Base-by-base conservation (phyloP, 2,888 invertebrate genomes). In the Synanthedon vespiformis region DNA sequence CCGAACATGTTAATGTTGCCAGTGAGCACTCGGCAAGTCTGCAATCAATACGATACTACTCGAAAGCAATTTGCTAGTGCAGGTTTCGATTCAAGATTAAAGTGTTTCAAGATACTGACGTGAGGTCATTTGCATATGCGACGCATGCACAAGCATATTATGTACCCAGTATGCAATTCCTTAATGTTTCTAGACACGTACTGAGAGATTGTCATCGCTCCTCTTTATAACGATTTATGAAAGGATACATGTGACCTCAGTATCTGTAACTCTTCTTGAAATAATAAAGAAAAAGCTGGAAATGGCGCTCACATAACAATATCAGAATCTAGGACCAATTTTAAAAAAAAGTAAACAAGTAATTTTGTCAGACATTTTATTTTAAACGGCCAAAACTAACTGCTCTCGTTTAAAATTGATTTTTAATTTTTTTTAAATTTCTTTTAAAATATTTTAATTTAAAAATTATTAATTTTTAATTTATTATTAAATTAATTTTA, bases 171-270 rank as follows among this genome's bases (percentile, higher is more conserved):
- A 54, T 53, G 56, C 22, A 48, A 48, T 65, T 65, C 64, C 61
- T 67, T 68, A 61, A 60, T 61, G 58, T 71, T 70, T 71, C 75
- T 68, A 70, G 64, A 71, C 76, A 74, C 71, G 73, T 76, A 62
- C 58, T 57, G 56, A 60, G 59, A 72, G 77, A 79, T 77, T 70
- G 60, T 56, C 61, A 77, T 75, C 73, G 63, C 60, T 56, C 56
- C 60, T 47, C 54, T 60, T 55, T 55, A 57, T 51, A 56, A 51
- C 56, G 53, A 57, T 54, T 59, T 59, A 55, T 54, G 51, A 56
- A 54, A 52, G 56, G 61, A 57, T 57, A 54, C 58, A 58, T 53
- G 54, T 56, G 56, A 50, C 56, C 51, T 62, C 61, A 58, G 57
- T 57, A 44, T 11, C n/a, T 44, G 44, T 44, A n/a, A 8, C 6